These are phyloP conservation scores for Stichodactyla helianthus DNA, from an alignment of 64 coral and sea anemone species.

Conservation along the genomic window DNA sequence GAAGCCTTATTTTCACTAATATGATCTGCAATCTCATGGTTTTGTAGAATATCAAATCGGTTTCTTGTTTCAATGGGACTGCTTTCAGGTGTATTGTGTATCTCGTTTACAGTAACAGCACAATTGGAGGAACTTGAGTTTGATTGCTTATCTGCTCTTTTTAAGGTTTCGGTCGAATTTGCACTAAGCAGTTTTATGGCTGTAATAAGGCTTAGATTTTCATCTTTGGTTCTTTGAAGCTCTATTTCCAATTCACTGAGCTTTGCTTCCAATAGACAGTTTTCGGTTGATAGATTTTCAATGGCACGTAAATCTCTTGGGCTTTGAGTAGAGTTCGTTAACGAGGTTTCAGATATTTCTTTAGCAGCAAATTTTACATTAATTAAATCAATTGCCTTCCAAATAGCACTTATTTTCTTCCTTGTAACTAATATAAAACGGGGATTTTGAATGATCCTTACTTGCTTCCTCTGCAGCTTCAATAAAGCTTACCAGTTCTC, in stretches of 20 bases:
- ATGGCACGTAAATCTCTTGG: constrained; percentile 7
- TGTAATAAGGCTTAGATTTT: constrained; percentile 17
- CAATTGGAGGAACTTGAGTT: background rate
- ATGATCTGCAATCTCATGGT: no score
- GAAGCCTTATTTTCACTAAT: no score
- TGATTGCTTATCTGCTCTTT: background rate
- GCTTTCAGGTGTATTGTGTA: background rate
- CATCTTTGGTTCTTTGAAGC: constrained; percentile 10
- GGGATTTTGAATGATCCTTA: constrained; percentile 19
- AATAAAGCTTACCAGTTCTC: constrained; percentile 27
- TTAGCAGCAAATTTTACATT: constrained; percentile 23
- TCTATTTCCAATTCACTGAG: constrained; percentile 30
- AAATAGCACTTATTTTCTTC: constrained; percentile 25
- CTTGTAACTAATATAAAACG: background rate
- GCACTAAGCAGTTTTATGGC: constrained; percentile 10
- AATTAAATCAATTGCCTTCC: constrained; percentile 39
- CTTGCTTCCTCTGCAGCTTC: constrained; percentile 32
- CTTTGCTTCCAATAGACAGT: constrained; percentile 28
- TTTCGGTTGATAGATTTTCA: constrained; percentile 26
- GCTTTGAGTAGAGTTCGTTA: constrained; percentile 7
- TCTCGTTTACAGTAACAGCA: background rate
- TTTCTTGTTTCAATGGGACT: background rate
- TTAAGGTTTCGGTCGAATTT: background rate
- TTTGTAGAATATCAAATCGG: no score
- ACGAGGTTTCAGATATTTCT: constrained; percentile 22